These are phyloP conservation scores for Fistularia commersonii DNA, from an alignment of 2,797 vertebrate genomes.

Conservation along the genomic window DNA sequence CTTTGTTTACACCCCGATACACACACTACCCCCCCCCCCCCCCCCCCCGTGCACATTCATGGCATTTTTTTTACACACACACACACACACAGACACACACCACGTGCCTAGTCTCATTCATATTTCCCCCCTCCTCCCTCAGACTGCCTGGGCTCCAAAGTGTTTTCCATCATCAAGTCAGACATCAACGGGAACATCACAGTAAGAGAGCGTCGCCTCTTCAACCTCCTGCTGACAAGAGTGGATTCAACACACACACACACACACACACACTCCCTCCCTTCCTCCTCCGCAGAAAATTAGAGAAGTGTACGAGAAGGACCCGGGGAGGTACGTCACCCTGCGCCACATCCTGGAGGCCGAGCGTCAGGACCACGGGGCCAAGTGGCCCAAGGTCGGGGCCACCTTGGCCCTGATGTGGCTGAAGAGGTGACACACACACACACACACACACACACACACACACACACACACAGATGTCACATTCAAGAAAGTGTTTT, in stretches of 20 bases:
- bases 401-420: conserved; percentile 93
- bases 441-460: neutral
- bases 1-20: conserved; percentile 50
- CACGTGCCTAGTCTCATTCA: conserved; percentile 33
- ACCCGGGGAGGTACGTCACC: conserved; percentile 86
- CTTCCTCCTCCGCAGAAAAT: conserved; percentile 82
- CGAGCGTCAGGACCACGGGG: conserved; percentile 80
- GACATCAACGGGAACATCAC: conserved; percentile 92
- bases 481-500: too few relatives aligned
- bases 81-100: neutral
- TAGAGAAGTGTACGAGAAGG: conserved; percentile 81
- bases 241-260: neutral
- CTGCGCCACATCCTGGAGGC: conserved; percentile 87
- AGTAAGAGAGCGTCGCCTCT: conserved; percentile 56
- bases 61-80: neutral
- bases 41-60: too few relatives aligned
- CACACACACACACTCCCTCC: too few relatives aligned
- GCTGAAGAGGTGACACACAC: conserved; percentile 88
- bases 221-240: too few relatives aligned
- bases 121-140: conserved; percentile 42
- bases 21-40: neutral
- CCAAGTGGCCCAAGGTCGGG: conserved; percentile 88
- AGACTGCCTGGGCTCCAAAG: conserved; percentile 90
- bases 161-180: conserved; percentile 88
- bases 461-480: too few relatives aligned